Evolutionary conservation across 2,113 vertebrate species (phyloP), one percentile per base, ranked within the genome.

Genomic region (Salminus brasiliensis): DNA sequence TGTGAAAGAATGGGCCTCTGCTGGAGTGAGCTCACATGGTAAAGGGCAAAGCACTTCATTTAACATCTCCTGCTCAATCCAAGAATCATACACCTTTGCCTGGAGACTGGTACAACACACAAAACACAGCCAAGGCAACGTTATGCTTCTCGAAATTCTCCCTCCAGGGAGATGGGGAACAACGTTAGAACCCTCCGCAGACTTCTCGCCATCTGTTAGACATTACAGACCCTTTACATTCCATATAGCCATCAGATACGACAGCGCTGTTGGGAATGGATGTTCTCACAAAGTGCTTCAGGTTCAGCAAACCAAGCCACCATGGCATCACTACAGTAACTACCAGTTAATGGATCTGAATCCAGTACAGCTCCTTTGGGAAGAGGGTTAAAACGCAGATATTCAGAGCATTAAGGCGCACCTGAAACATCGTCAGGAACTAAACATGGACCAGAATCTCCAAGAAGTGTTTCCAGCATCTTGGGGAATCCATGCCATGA

Each of bases 41-140:
- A 72, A 65, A 27, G 21, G 27, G 69, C 32, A 52, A 23, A 45
- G 41, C 39, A 52, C 49, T 62, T 71, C 43, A 78, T 78, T 71
- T 29, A 52, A 10, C 30, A 60, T 34, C 71, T 49, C 52, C 45
- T 10, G 7, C 53, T 9, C 45, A 52, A 57, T 80, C 84, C 84
- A 85, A 82, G 73, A 82, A 85, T 80, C 84, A 85, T 89, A 87
- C 78, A 87, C 81, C 62, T 89, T 81, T 85, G 53, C 75, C 80
- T 78, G 65, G 81, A 82, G 76, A 76, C 72, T 83, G 85, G 86
- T 84, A 85, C 60, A 81, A 85, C 15, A 78, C 15, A 78, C 79
- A 57, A 79, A 81, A 83, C 15, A 55, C 74, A 85, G 76, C 79
- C 67, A 83, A 62, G 36, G 30, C 85, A 84, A 86, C 83, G 76